Conservation (phyloP, 2,113 vertebrate species). For the Podarcis cretensis region DNA sequence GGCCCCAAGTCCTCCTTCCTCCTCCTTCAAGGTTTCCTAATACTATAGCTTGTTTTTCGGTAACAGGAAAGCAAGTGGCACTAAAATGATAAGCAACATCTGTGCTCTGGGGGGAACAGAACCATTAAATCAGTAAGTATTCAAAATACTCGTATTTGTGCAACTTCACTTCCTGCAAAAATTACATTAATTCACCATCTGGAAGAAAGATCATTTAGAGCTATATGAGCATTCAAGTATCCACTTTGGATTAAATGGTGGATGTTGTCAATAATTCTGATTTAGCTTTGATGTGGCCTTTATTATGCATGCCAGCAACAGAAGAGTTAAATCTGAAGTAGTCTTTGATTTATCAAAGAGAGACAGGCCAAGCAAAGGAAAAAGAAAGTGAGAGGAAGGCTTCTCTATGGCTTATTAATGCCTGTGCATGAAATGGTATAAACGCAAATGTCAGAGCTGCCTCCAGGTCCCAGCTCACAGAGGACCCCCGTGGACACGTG, state of each 20-base stretch:
- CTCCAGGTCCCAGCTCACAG: too few species aligned
- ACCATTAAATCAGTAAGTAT: conserved; percentile 75
- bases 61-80: conserved; percentile 72
- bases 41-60: conserved; percentile 60
- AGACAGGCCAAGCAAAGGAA: conserved; percentile 49
- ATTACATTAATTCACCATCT: conserved; percentile 86
- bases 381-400: conserved; percentile 41
- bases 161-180: conserved; percentile 83
- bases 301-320: conserved; percentile 74
- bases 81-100: conserved; percentile 76
- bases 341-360: conserved; percentile 71
- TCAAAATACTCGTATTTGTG: conserved; percentile 78
- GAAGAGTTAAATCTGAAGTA: conserved; percentile 79
- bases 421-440: conserved; percentile 53
- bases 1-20: conserved; percentile 38
- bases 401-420: conserved; percentile 51
- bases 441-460: too few species aligned
- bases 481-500: too few species aligned
- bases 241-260: conserved; percentile 83
- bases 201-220: conserved; percentile 80
- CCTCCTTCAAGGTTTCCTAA: conserved; percentile 54
- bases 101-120: conserved; percentile 73
- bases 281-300: conserved; percentile 82
- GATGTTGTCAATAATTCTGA: conserved; percentile 82
- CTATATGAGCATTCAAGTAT: conserved; percentile 80